phyloP scores from a whole-genome alignment of 2,888 invertebrate genomes.

The Caenorhabditis sulstoni region DNA sequence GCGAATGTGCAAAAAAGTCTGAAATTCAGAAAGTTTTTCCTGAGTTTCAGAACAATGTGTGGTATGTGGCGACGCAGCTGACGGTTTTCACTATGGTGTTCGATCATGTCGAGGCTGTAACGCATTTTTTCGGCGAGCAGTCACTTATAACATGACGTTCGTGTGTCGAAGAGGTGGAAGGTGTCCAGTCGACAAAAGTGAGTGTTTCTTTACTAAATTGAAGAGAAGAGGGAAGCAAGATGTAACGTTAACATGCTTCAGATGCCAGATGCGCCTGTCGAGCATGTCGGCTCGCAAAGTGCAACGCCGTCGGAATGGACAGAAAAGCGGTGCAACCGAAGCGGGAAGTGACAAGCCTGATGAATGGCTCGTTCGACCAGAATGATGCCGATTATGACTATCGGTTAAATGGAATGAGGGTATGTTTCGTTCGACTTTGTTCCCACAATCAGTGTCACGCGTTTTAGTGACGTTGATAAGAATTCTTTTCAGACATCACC shows the following conservation, averaged over 20 bases:
- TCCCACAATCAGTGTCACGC: no score
- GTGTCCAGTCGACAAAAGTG: constrained; percentile 78
- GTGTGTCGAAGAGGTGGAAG: constrained; percentile 75
- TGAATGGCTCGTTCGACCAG: constrained; percentile 51
- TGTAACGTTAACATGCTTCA: constrained; percentile 37
- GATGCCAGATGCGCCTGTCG: constrained; percentile 80
- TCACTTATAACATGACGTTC: constrained; percentile 77
- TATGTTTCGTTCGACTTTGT: constrained; percentile 9
- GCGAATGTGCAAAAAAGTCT: constrained; percentile 8
- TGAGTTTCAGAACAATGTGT: constrained; percentile 60
- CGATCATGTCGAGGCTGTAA: constrained; percentile 76
- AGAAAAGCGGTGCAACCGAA: constrained; percentile 66
- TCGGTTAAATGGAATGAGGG: constrained; percentile 29
- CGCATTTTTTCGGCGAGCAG: constrained; percentile 78
- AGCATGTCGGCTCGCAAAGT: constrained; percentile 74
- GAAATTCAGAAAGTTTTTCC: no score
- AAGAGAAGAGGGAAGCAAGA: constrained; percentile 12
- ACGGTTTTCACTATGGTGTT: constrained; percentile 82
- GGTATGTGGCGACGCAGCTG: constrained; percentile 82
- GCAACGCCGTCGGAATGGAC: constrained; percentile 75
- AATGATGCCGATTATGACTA: constrained; percentile 40
- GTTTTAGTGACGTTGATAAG: no score
- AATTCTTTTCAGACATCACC: constrained; percentile 41
- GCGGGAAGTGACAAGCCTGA: constrained; percentile 38
- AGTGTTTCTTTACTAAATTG: constrained; percentile 15